phyloP scores from a whole-genome alignment of 2,888 invertebrate genomes.

The Margaritifera margaritifera region DNA sequence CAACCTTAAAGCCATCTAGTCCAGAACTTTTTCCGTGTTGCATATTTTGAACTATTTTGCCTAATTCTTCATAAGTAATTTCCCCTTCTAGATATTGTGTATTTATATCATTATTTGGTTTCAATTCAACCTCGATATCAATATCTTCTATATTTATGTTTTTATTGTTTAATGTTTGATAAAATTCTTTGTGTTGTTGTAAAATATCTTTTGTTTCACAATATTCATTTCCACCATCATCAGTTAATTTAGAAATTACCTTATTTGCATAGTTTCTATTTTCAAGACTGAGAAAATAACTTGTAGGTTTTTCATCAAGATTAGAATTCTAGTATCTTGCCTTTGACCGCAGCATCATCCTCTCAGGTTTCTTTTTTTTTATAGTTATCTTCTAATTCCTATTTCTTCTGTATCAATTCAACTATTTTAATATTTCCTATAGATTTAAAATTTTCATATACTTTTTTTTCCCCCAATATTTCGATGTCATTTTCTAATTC shows the following conservation, averaged over 20 bases:
- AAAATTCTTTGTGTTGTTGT: not conserved
- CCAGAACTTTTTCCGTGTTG: conserved; percentile 4
- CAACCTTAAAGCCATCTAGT: conserved; percentile 1
- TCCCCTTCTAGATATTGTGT: not conserved
- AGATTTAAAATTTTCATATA: too few species aligned
- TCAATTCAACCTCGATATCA: not conserved
- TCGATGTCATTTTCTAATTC: too few species aligned
- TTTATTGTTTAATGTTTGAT: not conserved
- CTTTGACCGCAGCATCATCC: conserved; percentile 1
- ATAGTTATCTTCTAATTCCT: too few species aligned
- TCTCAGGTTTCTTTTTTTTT: too few species aligned
- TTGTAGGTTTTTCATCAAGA: not conserved
- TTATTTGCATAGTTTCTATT: too few species aligned
- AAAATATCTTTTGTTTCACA: conserved; percentile 1
- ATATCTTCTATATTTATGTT: conserved; percentile 1
- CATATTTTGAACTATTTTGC: not conserved
- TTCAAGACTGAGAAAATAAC: not conserved
- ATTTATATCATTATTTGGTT: not conserved
- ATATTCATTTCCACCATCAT: not conserved
- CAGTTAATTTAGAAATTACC: not conserved
- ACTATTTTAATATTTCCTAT: too few species aligned
- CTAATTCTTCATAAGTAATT: not conserved
- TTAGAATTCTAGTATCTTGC: too few species aligned
- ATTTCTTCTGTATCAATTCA: too few species aligned
- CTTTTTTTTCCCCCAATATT: too few species aligned